Evolutionary conservation across 2,797 vertebrate genomes (phyloP).

Genomic region (Pseudochromis fuscus): DNA sequence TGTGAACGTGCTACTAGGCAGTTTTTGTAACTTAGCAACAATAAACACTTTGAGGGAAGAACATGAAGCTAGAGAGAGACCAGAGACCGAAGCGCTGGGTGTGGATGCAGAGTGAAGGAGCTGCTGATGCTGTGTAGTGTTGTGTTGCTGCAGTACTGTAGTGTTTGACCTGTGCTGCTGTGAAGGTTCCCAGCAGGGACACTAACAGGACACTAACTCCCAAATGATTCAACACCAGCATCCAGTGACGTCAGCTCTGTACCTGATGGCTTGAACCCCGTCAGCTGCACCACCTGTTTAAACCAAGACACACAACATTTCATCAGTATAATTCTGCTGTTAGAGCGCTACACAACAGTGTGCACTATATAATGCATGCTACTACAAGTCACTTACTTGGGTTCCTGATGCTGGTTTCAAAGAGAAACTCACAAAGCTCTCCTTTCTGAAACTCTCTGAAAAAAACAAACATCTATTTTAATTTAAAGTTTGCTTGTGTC

Average conservation of each 20-base stretch:
- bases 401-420: conserved; percentile 77
- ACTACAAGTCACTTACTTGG: conserved; percentile 74
- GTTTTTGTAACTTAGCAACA: no score
- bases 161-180: neutral
- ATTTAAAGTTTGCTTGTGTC: conserved; percentile 18
- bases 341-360: neutral
- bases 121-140: neutral
- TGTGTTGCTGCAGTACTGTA: neutral
- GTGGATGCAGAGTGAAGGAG: no score
- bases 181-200: no score
- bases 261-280: conserved; percentile 87
- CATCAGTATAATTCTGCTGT: neutral
- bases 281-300: conserved; percentile 85
- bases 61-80: no score
- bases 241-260: conserved; percentile 19
- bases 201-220: neutral
- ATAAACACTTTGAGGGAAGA: no score
- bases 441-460: conserved; percentile 85
- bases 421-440: conserved; percentile 82
- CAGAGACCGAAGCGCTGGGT: neutral
- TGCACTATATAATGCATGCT: neutral
- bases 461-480: conserved; percentile 14
- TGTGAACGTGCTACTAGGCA: no score
- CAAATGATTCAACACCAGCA: neutral
- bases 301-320: conserved; percentile 14